phyloP scores from a whole-genome alignment of 2,113 vertebrate species.

The Paramisgurnus dabryanus region DNA sequence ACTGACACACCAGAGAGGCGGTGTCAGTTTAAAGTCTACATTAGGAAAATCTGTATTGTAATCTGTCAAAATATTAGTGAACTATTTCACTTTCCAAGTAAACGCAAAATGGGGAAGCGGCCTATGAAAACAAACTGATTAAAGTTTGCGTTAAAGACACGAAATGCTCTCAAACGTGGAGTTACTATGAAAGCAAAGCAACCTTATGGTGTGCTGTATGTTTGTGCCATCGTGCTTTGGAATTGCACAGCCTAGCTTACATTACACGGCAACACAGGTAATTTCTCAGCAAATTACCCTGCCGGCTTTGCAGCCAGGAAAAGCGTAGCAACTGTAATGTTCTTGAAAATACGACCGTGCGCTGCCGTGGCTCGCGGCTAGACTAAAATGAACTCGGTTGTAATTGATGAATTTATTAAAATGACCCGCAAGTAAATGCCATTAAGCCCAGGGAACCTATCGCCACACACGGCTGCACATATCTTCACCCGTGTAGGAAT shows the following conservation, averaged over 20 bases:
- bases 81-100: neutral
- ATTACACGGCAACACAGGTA: slow-evolving; percentile 60
- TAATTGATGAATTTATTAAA: slow-evolving; percentile 76
- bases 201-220: slow-evolving; percentile 50
- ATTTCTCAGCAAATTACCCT: slow-evolving; percentile 72
- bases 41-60: neutral
- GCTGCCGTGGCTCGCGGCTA: slow-evolving; percentile 58
- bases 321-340: slow-evolving; percentile 58
- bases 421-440: slow-evolving; percentile 67
- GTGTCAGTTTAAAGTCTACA: neutral
- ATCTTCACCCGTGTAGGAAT: slow-evolving; percentile 49
- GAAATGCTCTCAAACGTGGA: neutral
- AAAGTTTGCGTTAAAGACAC: too few species aligned
- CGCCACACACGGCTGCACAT: slow-evolving; percentile 49
- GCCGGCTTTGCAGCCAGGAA: slow-evolving; percentile 57
- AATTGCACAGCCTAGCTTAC: slow-evolving; percentile 57
- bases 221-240: slow-evolving; percentile 60
- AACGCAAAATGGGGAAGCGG: neutral
- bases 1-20: neutral
- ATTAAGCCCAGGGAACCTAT: slow-evolving; percentile 61
- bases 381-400: slow-evolving; percentile 66
- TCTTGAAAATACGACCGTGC: slow-evolving; percentile 61
- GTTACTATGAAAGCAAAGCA: neutral
- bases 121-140: too few species aligned
- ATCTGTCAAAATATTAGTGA: slow-evolving; percentile 4